A percentile compares a stretch with the other conserved stretches of the same genome.
These are phyloP conservation scores for Oreochromis mossambicus DNA, from an alignment of 2,797 vertebrate species.

Conservation along the genomic window DNA sequence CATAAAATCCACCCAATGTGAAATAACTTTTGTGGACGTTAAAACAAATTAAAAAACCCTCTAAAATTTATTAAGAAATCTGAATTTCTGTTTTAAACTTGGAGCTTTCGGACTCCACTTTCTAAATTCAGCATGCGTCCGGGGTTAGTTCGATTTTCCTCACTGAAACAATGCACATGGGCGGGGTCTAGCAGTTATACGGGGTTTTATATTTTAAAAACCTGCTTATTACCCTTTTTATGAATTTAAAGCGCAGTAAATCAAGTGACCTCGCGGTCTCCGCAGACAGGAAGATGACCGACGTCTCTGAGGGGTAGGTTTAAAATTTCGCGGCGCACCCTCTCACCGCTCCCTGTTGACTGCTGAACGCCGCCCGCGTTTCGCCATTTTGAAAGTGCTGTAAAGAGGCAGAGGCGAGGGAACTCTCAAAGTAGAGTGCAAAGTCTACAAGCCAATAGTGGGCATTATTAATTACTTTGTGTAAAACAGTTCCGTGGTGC, in stretches of 20 bases:
- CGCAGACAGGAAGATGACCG: too few species aligned
- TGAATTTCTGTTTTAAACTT: not conserved
- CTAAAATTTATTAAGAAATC: not conserved
- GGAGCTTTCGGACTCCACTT: not conserved
- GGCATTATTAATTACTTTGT: not conserved
- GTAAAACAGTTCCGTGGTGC: not conserved
- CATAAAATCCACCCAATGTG: not conserved
- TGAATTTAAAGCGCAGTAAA: not conserved
- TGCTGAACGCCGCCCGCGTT: constrained; percentile 50
- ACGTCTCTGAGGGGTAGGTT: fast-evolving
- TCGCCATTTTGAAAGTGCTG: constrained; percentile 78
- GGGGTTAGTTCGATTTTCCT: not conserved
- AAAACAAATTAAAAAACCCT: fast-evolving
- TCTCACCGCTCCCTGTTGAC: constrained; percentile 2
- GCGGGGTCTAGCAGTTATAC: constrained; percentile 11
- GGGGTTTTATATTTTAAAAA: not conserved
- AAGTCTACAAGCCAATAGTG: constrained; percentile 45
- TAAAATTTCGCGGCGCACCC: not conserved
- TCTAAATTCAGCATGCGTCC: not conserved
- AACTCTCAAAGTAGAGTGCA: constrained; percentile 65
- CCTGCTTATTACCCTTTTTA: not conserved
- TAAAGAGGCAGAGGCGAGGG: constrained; percentile 56
- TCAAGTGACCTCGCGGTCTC: fast-evolving
- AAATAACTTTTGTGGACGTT: not conserved
- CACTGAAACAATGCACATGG: not conserved